phyloP scores from a whole-genome alignment of 1,140 invertebrate genomes.

The Megalonaias nervosa region DNA sequence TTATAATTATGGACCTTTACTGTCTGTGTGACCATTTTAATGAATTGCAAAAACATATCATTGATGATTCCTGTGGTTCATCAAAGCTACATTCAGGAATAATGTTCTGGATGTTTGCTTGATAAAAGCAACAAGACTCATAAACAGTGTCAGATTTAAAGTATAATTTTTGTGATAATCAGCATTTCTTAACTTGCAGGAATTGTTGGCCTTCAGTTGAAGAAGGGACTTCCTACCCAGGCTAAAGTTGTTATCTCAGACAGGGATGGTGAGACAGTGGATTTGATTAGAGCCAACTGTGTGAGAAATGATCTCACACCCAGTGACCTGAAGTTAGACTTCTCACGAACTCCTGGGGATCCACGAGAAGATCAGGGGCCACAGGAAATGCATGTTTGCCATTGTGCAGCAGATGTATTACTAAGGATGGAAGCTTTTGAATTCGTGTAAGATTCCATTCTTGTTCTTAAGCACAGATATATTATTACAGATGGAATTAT shows the following conservation, averaged over 20 bases:
- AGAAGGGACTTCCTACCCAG: conserved; percentile 31
- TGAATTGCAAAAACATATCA: too few species aligned
- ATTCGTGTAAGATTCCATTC: conserved; percentile 29
- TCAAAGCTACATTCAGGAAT: too few species aligned
- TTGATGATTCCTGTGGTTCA: too few species aligned
- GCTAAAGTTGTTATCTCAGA: conserved; percentile 42
- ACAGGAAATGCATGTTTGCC: conserved; percentile 20
- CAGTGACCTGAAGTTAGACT: conserved; percentile 1
- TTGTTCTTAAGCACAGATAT: neutral
- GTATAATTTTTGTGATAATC: too few species aligned
- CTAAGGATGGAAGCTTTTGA: conserved; percentile 31
- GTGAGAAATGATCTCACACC: conserved; percentile 11
- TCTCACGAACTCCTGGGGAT: conserved; percentile 6
- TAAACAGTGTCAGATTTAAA: too few species aligned
- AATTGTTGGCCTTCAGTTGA: conserved; percentile 56
- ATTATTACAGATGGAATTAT: conserved; percentile 23
- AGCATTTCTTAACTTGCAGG: conserved; percentile 29
- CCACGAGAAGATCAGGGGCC: conserved; percentile 7
- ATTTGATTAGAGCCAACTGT: conserved; percentile 9
- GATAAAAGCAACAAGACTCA: too few species aligned
- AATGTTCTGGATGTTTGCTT: too few species aligned
- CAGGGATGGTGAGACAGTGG: neutral
- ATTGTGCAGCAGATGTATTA: conserved; percentile 12
- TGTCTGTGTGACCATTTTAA: too few species aligned
- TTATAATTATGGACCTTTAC: too few species aligned